A percentile compares a stretch with the other conserved stretches of the same genome.
Evolutionary conservation across 2,888 invertebrate genomes (phyloP).

Genomic region (Philonicus albiceps): DNA sequence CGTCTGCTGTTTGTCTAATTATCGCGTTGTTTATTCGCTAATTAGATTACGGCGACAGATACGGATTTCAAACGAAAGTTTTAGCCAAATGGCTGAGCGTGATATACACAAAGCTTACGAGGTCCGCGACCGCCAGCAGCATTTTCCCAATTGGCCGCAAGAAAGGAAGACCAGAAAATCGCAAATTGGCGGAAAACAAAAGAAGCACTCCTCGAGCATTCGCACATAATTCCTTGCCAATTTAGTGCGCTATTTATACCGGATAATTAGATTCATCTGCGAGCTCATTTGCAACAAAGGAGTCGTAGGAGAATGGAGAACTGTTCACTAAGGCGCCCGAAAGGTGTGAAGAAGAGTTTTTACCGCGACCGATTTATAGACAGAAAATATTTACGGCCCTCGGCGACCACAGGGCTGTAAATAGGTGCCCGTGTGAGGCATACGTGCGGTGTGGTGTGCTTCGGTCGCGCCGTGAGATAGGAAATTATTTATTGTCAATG

Average conservation of each 20-base stretch:
- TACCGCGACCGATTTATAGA: conserved; percentile 25
- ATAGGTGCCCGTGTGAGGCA: conserved; percentile 6
- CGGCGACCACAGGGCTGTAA: neutral
- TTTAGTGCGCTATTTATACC: conserved; percentile 42
- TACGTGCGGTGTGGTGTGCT: neutral
- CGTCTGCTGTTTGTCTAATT: conserved; percentile 31
- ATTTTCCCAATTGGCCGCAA: neutral
- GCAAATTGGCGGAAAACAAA: conserved; percentile 36
- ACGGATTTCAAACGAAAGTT: conserved; percentile 25
- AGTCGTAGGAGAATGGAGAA: conserved; percentile 31
- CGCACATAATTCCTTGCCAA: conserved; percentile 39
- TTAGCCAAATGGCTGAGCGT: neutral
- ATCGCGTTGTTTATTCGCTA: conserved; percentile 37
- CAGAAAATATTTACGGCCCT: conserved; percentile 18
- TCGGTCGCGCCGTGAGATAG: neutral
- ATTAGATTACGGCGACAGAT: conserved; percentile 30
- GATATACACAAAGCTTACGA: neutral
- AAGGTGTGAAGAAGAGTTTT: conserved; percentile 9
- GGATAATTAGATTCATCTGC: conserved; percentile 38
- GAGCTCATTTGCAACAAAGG: conserved; percentile 30
- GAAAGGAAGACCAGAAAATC: conserved; percentile 4
- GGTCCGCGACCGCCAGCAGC: neutral
- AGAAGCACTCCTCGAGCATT: conserved; percentile 15
- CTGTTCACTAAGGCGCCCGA: neutral
- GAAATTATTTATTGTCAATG: neutral